Evolutionary conservation across 35 echinoderm and acorn worm species (phyloP).

Genomic region (Chiridota heheva): DNA sequence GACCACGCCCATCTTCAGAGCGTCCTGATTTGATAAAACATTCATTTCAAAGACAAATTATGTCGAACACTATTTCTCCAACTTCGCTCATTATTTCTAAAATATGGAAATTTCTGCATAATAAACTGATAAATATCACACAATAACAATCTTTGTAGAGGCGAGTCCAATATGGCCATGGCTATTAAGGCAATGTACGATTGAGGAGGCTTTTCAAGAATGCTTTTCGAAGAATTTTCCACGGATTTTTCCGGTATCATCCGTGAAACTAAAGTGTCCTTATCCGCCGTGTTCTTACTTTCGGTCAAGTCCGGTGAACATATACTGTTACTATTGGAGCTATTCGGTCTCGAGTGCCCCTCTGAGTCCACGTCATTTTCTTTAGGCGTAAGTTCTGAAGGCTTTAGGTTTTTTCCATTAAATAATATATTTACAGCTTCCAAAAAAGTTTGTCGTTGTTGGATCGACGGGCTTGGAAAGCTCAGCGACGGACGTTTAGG

Average conservation of each 20-base stretch:
- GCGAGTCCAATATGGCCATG: conserved; percentile 86
- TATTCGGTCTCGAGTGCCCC: neutral
- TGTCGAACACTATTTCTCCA: conserved; percentile 98
- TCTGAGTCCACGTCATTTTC: neutral
- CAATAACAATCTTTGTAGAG: conserved; percentile 73
- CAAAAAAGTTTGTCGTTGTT: conserved; percentile 10
- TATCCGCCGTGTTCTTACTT: neutral
- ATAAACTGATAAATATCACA: conserved; percentile 98
- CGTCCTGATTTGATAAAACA: conserved; percentile 93
- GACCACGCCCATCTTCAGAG: conserved; percentile 84
- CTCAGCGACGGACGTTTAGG: neutral
- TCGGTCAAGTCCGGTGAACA: neutral
- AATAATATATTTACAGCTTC: too few species aligned
- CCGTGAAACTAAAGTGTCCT: neutral
- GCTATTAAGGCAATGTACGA: conserved; percentile 95
- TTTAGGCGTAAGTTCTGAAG: neutral
- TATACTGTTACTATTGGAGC: neutral
- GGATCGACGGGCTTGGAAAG: conserved; percentile 3
- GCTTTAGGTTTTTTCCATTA: too few species aligned
- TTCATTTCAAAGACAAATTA: conserved; percentile 96
- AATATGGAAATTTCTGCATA: conserved; percentile 81
- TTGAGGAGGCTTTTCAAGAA: conserved; percentile 75
- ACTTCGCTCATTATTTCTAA: conserved; percentile 87
- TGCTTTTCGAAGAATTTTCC: conserved; percentile 9
- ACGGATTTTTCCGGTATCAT: neutral